These are phyloP conservation scores for Margarornis squamiger DNA, from an alignment of 2,797 vertebrate species.

Conservation along the genomic window DNA sequence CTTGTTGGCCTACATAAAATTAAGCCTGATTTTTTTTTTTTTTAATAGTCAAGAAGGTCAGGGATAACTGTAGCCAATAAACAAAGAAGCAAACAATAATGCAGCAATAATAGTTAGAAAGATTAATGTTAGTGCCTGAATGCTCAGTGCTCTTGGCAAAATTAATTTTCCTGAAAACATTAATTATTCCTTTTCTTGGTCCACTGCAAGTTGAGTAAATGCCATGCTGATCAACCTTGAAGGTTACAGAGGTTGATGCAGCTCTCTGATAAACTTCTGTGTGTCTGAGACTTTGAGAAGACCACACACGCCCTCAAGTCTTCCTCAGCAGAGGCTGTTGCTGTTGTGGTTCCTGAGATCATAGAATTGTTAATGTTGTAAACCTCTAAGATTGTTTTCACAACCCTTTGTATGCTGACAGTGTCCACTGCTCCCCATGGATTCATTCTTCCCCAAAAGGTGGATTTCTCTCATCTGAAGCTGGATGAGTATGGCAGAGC, in stretches of 20 bases:
- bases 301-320: background rate
- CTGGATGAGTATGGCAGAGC: background rate
- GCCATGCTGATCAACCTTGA: background rate
- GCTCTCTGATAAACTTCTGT: background rate
- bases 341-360: background rate
- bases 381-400: background rate
- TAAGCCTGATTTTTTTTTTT: background rate
- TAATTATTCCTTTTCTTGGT: constrained; percentile 23
- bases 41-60: constrained; percentile 3
- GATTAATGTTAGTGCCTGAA: constrained; percentile 29
- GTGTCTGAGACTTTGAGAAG: background rate
- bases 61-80: background rate
- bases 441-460: background rate
- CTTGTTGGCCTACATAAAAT: constrained; percentile 26
- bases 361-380: background rate
- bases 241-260: background rate
- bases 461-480: background rate
- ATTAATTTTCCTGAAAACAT: constrained; percentile 44
- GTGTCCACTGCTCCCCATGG: background rate
- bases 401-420: background rate
- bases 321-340: background rate
- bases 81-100: constrained; percentile 2
- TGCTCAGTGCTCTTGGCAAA: background rate
- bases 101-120: background rate
- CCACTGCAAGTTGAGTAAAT: background rate